Evolutionary conservation across 2,113 vertebrate genomes (phyloP), one percentile per base, ranked within the genome.

Genomic region (Lota lota): DNA sequence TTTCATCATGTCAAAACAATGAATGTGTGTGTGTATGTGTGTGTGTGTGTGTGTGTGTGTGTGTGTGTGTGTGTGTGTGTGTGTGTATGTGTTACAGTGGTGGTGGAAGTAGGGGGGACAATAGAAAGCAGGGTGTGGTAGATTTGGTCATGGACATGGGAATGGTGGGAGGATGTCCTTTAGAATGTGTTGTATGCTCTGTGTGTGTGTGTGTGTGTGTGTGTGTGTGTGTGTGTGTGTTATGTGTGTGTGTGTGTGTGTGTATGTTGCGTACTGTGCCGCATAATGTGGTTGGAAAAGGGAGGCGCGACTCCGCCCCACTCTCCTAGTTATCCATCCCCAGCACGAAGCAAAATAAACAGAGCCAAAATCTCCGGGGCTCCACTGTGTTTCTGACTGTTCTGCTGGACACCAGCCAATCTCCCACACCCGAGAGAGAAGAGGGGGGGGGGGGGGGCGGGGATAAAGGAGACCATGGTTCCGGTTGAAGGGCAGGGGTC

Each of bases 41-140:
- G 73, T 78, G 62, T 77, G 68, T 74, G 68, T 77, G 20, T 68
- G 64, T 22, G 63, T 71, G 70, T 51, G 40, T 50, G 63, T 51
- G 63, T 21, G 36, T 51, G 40, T 64, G 63, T 50, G 63, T 64
- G 14, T 50, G 63, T 51, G 53, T 63, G 61, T 63, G 82, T 85
- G 78, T 87, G 81, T 86, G 73, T 78, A 59, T 51, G 53, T 63
- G 61, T 57, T 5, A 47, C 11, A 47, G 12, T 24, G 36, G 36
- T 8, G 40, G 59, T 61, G 36, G 33, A 36, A 51, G 59, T 62
- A 4, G 40, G 20, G 47, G 21, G 17, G 63, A 92, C 91, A 93
- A 93, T 91, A 89, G 89, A 63, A 75, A 78, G 72, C 77, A 79
- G 87, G 90, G 91, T 82, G 88, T 83, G 86, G 83, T 72, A 22